These are phyloP conservation scores for Chrysaora quinquecirrha DNA, from an alignment of 30 jellyfish, hydroid and myxozoan species.

Conservation along the genomic window DNA sequence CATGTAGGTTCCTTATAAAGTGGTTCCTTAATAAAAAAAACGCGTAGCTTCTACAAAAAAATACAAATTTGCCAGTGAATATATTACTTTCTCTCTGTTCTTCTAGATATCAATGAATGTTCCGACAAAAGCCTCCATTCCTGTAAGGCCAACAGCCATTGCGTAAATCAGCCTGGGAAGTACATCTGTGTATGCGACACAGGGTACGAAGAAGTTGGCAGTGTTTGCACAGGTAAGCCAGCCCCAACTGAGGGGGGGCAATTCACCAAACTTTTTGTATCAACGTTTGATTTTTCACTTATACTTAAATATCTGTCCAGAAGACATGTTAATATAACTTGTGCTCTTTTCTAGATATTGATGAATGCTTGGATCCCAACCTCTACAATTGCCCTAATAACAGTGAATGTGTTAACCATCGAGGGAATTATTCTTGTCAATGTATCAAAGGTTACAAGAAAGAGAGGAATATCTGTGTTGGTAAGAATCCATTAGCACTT, in stretches of 20 bases:
- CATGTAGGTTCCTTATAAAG: too few species aligned
- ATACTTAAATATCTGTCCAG: neutral
- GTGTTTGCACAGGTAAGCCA: neutral
- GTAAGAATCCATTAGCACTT: neutral
- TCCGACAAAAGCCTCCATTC: neutral
- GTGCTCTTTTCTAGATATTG: neutral
- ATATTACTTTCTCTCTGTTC: too few species aligned
- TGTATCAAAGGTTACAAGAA: neutral
- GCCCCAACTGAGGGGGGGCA: neutral
- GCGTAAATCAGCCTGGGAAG: neutral
- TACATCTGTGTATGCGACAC: neutral
- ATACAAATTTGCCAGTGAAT: too few species aligned
- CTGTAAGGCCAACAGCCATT: neutral
- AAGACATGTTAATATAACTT: neutral
- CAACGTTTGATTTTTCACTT: neutral
- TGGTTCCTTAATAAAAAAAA: too few species aligned
- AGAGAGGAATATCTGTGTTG: neutral
- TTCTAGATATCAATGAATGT: neutral
- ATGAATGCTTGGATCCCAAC: neutral
- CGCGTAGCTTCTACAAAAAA: too few species aligned
- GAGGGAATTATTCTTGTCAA: neutral
- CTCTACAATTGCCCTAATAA: neutral
- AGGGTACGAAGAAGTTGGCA: neutral
- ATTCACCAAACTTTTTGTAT: neutral
- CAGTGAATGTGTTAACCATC: neutral